Conservation (phyloP, 2,113 vertebrate species). For the Cygnus atratus region DNA sequence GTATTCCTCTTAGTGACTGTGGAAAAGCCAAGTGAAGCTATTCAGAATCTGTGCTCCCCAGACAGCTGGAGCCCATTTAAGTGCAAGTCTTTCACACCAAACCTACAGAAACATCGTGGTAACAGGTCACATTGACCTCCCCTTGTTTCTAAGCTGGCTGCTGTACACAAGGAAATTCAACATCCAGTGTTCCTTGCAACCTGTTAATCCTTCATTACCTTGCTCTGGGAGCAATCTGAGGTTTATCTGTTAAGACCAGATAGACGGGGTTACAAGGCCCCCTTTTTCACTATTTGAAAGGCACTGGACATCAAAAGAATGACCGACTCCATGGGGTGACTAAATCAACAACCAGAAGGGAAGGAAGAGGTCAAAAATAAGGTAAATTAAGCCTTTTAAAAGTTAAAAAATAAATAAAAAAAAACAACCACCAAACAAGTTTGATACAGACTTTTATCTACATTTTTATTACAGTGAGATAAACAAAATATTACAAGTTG, state of each 20-base stretch:
- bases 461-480: conserved; percentile 22
- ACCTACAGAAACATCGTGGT: not conserved
- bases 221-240: not conserved
- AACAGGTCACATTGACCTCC: rapidly evolving
- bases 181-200: not conserved
- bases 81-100: not conserved
- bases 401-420: not conserved
- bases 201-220: not conserved
- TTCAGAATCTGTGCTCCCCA: not conserved
- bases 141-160: not conserved
- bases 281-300: not conserved
- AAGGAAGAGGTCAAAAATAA: not conserved
- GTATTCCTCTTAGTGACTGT: not conserved
- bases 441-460: not conserved
- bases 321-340: not conserved
- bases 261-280: not conserved
- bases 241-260: no score
- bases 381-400: not conserved
- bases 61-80: not conserved
- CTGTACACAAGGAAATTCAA: not conserved
- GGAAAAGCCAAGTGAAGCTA: not conserved
- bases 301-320: not conserved
- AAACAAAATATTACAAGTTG: not conserved
- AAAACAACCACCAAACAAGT: not conserved
- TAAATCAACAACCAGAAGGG: not conserved